These are phyloP conservation scores for Ceriagrion tenellum DNA, from an alignment of 2,888 invertebrate species.

Conservation along the genomic window DNA sequence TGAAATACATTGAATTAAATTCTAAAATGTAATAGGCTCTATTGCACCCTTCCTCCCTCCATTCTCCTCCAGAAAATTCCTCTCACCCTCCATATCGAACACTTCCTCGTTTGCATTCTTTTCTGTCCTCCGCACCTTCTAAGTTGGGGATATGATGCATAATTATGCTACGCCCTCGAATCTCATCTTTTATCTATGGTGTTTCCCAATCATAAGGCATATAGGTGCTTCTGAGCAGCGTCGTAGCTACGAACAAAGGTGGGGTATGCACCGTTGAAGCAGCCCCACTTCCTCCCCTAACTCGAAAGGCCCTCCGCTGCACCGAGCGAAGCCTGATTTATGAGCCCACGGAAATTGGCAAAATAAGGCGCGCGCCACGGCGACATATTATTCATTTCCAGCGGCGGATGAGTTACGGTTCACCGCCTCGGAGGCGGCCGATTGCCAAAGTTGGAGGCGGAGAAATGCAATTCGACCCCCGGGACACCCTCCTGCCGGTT, in stretches of 20 bases:
- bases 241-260: not conserved
- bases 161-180: too few species aligned
- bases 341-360: not conserved
- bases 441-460: not conserved
- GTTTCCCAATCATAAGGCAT: too few species aligned
- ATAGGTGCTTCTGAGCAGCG: too few species aligned
- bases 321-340: not conserved
- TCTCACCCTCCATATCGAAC: too few species aligned
- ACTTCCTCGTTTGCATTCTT: too few species aligned
- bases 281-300: not conserved
- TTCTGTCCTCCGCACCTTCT: too few species aligned
- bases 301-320: not conserved
- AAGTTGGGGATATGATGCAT: too few species aligned
- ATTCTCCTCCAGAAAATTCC: too few species aligned
- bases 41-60: too few species aligned
- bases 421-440: not conserved
- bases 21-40: too few species aligned
- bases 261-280: not conserved
- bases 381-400: conserved; percentile 33
- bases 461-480: not conserved
- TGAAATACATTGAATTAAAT: too few species aligned
- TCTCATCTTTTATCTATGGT: too few species aligned
- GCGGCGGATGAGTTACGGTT: not conserved
- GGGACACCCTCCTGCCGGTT: not conserved
- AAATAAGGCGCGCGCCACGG: conserved; percentile 8